Conservation (phyloP, 1,140 invertebrate species). For the Rhyzopertha dominica region DNA sequence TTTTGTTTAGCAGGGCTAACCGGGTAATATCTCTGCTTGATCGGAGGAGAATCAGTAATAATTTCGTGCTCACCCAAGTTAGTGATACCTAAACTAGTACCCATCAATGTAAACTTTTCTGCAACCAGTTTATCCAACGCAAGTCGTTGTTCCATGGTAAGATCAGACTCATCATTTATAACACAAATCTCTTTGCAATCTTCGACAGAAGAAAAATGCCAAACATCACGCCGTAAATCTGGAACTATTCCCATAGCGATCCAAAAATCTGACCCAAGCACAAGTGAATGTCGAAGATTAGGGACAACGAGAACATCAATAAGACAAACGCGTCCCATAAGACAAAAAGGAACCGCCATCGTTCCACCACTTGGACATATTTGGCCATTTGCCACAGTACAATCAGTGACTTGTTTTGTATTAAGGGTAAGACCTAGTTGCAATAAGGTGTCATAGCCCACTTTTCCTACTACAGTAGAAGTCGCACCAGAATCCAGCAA, state of each 20-base stretch:
- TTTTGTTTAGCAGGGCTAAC: too few relatives aligned
- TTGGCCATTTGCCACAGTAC: constrained; percentile 19
- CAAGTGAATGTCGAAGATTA: constrained; percentile 10
- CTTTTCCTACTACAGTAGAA: neutral
- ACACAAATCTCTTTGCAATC: too few relatives aligned
- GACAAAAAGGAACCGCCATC: constrained; percentile 3
- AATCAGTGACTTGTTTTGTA: too few relatives aligned
- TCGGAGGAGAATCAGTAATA: constrained; percentile 22
- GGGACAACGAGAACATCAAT: constrained; percentile 13
- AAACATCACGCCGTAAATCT: constrained; percentile 11
- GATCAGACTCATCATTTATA: too few relatives aligned
- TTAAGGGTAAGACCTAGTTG: too few relatives aligned
- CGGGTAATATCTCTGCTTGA: constrained; percentile 33
- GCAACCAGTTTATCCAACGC: too few relatives aligned
- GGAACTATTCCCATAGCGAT: constrained; percentile 16
- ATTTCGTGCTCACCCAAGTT: constrained; percentile 25
- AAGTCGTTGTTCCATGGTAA: too few relatives aligned
- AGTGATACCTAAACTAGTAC: constrained; percentile 10
- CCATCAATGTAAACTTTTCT: constrained; percentile 7
- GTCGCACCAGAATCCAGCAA: constrained; percentile 13
- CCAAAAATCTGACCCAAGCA: constrained; percentile 22
- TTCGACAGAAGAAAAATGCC: constrained; percentile 7
- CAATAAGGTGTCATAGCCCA: constrained; percentile 1
- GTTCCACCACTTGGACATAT: constrained; percentile 5
- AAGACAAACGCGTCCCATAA: constrained; percentile 6